Base-by-base conservation (phyloP, 2,797 vertebrate genomes). In the Heteromormyrus szaboi region DNA sequence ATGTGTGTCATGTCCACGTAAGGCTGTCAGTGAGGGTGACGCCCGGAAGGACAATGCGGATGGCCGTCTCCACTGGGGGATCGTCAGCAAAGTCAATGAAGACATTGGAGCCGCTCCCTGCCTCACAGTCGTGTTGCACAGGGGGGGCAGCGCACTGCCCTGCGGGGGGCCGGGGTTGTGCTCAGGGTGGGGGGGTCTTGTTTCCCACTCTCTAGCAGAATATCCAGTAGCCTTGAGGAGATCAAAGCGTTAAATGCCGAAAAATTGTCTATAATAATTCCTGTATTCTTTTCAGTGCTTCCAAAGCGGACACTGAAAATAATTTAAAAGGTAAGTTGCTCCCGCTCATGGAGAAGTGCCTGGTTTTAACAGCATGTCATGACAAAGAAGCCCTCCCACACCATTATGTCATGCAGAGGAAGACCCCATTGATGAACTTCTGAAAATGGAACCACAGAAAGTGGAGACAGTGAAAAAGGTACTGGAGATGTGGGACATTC, bases 401-500 rank as follows among this genome's bases (percentile, higher is more conserved):
- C 29, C 85, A 56, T 53, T 86, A 91, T 81, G 41, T 89, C 91
- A 86, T 90, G 85, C 91, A 96, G 94, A 93, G 90, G 93, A 93
- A 48, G 97, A 98, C 59, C 93, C 95, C 90, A 97, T 99, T 85
- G 97, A 98, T 92, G 95, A 97, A 81, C 96, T 99, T 90, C 96
- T 99, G 92, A 96, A 91, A 90, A 93, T 95, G 88, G 96, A 96
- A 89, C 94, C 95, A 0, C 95, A 97, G 90, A 97, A 97, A 95
- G 95, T 98, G 94, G 92, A 95, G 29, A 95, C 95, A 0, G 96
- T 97, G 88, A 97, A 97, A 91, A 95, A 98, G 98, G 98, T 99
- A 96, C 11, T 79, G 37, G 72, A 79, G 7, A n/a, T 44, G 37
- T 50, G 4, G n/a, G 41, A 0, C 41, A 0, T 1, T 54, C 3